A percentile compares a stretch with the other conserved stretches of the same genome.
Evolutionary conservation across 1,140 invertebrate species (phyloP).

Genomic region (Melitaea cinxia): DNA sequence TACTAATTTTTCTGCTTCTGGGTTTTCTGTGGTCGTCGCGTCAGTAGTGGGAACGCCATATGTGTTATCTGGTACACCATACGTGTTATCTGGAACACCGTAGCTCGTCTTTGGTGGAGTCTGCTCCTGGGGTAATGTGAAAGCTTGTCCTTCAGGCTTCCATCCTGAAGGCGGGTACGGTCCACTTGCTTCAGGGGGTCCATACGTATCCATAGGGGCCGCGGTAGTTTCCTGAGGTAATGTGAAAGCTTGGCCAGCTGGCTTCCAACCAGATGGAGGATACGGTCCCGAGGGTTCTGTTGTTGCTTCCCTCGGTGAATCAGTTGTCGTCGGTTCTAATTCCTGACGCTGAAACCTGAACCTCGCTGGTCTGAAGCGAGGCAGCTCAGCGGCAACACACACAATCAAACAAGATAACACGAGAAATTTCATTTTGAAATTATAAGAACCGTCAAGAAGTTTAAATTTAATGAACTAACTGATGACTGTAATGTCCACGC

Average conservation of each 20-base stretch:
- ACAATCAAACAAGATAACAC: constrained; percentile 50
- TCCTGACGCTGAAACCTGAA: constrained; percentile 66
- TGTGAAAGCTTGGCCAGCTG: constrained; percentile 64
- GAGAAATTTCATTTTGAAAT: constrained; percentile 57
- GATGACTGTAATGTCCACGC: constrained; percentile 13
- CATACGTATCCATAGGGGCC: constrained; percentile 49
- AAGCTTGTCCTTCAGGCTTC: constrained; percentile 59
- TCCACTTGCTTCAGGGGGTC: constrained; percentile 47
- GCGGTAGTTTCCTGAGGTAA: constrained; percentile 47
- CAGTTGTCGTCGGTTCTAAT: constrained; percentile 64
- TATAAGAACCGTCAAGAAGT: neutral
- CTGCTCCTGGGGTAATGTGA: constrained; percentile 59
- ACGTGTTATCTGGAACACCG: constrained; percentile 61
- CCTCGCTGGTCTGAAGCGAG: constrained; percentile 72
- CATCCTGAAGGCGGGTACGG: constrained; percentile 67
- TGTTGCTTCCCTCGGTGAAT: constrained; percentile 53
- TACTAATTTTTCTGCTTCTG: constrained; percentile 60
- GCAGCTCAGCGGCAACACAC: constrained; percentile 58
- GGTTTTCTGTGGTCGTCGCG: constrained; percentile 55
- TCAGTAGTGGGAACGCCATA: constrained; percentile 53
- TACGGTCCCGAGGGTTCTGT: constrained; percentile 50
- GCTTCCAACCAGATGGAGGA: constrained; percentile 73
- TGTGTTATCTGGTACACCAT: constrained; percentile 45
- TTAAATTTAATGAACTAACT: constrained; percentile 20
- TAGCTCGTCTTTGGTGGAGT: constrained; percentile 58